phyloP scores from a whole-genome alignment of 2,797 vertebrate genomes.

The Nyctibius grandis region DNA sequence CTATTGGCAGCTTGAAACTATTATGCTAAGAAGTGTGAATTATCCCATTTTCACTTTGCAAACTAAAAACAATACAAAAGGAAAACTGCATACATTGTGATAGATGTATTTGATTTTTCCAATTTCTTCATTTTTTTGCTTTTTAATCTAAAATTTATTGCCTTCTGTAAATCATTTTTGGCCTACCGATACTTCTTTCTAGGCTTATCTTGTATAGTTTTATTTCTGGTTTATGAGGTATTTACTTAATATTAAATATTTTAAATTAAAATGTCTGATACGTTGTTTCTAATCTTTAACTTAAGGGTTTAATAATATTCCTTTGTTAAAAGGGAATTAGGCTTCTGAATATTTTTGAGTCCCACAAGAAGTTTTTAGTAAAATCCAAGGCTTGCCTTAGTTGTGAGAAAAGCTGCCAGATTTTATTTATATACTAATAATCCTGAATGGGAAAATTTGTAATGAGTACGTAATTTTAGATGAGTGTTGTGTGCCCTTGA shows the following conservation, averaged over 20 bases:
- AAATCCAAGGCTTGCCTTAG: conserved; percentile 1
- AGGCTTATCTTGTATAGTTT: background rate
- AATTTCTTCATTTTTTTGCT: background rate
- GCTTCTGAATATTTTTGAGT: background rate
- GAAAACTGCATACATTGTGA: background rate
- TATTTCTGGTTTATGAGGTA: background rate
- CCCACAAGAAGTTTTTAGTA: background rate
- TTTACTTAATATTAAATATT: background rate
- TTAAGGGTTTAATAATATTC: background rate
- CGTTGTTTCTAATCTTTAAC: background rate
- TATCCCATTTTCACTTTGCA: background rate
- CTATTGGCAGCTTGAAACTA: background rate
- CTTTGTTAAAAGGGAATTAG: background rate
- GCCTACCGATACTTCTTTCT: background rate
- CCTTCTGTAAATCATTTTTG: background rate
- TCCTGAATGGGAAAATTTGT: conserved; percentile 20
- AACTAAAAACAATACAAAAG: background rate
- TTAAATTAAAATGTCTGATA: background rate
- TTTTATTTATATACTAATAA: conserved; percentile 15
- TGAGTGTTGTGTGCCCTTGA: conserved; percentile 19
- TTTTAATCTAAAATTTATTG: background rate
- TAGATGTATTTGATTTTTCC: background rate
- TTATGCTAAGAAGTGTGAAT: background rate
- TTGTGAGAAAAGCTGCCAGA: background rate
- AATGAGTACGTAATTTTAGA: conserved; percentile 36